phyloP scores from a whole-genome alignment of 1,140 invertebrate species.

The Nebria ingens region DNA sequence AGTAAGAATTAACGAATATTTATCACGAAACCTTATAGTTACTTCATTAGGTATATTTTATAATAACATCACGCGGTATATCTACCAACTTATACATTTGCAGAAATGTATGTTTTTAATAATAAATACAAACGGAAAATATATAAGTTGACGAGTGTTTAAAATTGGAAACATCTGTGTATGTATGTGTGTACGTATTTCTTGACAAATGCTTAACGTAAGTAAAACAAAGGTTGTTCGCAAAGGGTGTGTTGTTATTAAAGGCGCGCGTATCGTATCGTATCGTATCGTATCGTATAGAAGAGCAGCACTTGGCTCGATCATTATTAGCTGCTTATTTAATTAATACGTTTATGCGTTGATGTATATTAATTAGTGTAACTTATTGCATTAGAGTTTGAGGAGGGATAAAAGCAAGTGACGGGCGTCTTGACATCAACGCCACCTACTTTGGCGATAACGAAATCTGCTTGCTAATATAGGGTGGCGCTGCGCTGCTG shows the following conservation, averaged over 20 bases:
- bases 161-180: neutral
- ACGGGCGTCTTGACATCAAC: neutral
- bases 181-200: neutral
- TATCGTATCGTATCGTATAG: too few species aligned
- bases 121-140: too few species aligned
- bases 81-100: too few species aligned
- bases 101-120: too few species aligned
- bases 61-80: too few species aligned
- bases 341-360: constrained; percentile 34
- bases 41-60: too few species aligned
- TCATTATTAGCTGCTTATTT: constrained; percentile 30
- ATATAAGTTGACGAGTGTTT: too few species aligned
- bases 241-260: neutral
- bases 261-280: too few species aligned
- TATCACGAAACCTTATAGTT: neutral
- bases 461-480: too few species aligned
- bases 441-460: neutral
- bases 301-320: constrained; percentile 29
- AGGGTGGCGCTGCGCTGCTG: too few species aligned
- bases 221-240: neutral
- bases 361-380: constrained; percentile 34
- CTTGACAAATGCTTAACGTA: neutral
- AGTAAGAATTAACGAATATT: neutral
- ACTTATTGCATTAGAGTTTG: constrained; percentile 26
- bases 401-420: neutral